Evolutionary conservation across 1,140 invertebrate genomes (phyloP), one percentile per base, ranked within the genome.

Genomic region (Bombus affinis): DNA sequence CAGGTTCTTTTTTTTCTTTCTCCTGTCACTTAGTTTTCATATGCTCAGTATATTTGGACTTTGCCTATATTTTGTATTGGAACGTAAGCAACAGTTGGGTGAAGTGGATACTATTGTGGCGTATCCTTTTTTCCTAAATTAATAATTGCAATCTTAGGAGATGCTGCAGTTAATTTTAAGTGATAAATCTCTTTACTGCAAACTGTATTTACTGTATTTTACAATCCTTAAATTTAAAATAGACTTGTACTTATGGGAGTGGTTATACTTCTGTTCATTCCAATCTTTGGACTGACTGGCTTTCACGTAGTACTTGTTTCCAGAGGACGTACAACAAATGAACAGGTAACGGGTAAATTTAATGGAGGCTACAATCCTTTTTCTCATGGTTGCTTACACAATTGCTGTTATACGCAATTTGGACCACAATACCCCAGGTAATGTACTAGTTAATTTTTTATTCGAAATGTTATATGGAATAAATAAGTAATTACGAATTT

Each of bases 291-390:
- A 90, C 96, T 99, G 89, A 99, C 99, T 83, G 98, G 98, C 77
- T 99, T 99, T 95, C 99, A 99, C 95, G 97, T 99, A 95, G 97
- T 99, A 89, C 96, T 99, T 84, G 98, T 99, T 68, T 98, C 98
- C 28, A 96, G 98, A 92, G 99, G 99, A n/a, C 96, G 99, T 83
- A 99, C 99, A n/a, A 99, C 99, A 83, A 99, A 99, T 96, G 99
- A 99, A 96, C 99, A 99, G 96, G 99, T 99, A 57, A 99, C 99
- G 8, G 99, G 98, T 66, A 99, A 99, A 96, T 99, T 99, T 96
- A 98, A 98, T 94, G 98, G 98, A 77, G 98, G 98, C 42, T 98
- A 98, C 94, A 99, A 99, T 96, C 99, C 99, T 80, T 99, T 99
- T 95, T 99, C 98, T 12, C 96, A 97, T 94, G 98, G 98, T 66